phyloP scores from a whole-genome alignment of 2,113 vertebrate genomes.

The Talpa occidentalis region DNA sequence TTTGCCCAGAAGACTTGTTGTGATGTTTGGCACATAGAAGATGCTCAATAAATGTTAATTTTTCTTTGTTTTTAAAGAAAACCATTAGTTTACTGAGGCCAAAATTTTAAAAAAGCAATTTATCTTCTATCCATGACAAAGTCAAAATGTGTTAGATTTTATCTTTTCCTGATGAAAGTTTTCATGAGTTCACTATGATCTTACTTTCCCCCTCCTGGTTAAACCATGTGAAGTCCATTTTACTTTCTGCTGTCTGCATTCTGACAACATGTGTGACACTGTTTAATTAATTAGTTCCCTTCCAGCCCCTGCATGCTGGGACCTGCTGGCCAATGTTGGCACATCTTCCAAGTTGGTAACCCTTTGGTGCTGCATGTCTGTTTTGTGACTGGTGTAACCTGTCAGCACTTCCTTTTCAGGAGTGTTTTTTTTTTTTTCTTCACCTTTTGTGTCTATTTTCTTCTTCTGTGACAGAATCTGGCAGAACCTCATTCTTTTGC shows the following conservation, averaged over 20 bases:
- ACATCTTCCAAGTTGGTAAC: conserved; percentile 9
- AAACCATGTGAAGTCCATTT: conserved; percentile 49
- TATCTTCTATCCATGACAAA: conserved; percentile 27
- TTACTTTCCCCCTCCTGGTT: not conserved
- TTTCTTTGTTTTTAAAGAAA: conserved; percentile 29
- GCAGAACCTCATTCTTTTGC: conserved; percentile 65
- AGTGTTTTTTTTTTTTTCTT: not conserved
- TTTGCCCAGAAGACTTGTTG: not conserved
- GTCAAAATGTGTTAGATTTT: conserved; percentile 41
- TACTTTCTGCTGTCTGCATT: conserved; percentile 42
- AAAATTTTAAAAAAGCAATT: conserved; percentile 17
- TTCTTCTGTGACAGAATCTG: conserved; percentile 46
- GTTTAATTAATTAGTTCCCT: conserved; percentile 74
- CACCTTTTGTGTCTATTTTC: conserved; percentile 48
- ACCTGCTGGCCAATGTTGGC: conserved; percentile 61
- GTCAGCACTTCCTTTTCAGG: conserved; percentile 45
- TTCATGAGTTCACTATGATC: not conserved
- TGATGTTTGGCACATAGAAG: conserved; percentile 2
- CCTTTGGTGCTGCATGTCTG: not conserved
- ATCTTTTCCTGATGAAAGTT: not conserved
- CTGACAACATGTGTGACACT: conserved; percentile 56
- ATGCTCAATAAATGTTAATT: conserved; percentile 27
- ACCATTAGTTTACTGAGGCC: not conserved
- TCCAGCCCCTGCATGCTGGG: conserved; percentile 40
- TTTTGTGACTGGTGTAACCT: conserved; percentile 64